phyloP scores from a whole-genome alignment of 2,113 vertebrate species.

The Sorex araneus region DNA sequence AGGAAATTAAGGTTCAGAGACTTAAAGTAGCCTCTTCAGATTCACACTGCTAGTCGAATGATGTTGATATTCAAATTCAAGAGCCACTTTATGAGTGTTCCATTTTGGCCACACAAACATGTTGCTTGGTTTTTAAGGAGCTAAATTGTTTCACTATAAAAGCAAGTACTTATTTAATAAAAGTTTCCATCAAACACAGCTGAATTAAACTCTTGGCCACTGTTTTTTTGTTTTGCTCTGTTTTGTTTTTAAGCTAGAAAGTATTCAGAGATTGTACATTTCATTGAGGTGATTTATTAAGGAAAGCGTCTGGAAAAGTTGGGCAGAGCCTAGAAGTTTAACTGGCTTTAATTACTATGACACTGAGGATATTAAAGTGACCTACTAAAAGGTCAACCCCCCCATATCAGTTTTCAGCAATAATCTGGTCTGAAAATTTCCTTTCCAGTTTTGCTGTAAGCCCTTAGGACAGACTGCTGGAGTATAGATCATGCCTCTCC shows the following conservation, averaged over 20 bases:
- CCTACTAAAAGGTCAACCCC: conserved; percentile 38
- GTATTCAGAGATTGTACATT: neutral
- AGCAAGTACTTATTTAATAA: conserved; percentile 38
- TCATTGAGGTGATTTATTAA: neutral
- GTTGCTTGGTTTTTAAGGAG: neutral
- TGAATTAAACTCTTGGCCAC: neutral
- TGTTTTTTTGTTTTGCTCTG: no score
- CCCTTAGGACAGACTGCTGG: conserved; percentile 51
- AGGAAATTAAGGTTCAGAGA: neutral
- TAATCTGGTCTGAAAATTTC: conserved; percentile 13
- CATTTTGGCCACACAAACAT: neutral
- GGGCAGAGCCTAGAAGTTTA: neutral
- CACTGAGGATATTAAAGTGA: conserved; percentile 19
- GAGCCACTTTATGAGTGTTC: neutral
- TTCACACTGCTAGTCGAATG: neutral
- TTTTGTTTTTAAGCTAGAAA: no score
- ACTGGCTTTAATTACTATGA: conserved; percentile 24
- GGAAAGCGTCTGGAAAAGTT: neutral
- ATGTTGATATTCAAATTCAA: neutral
- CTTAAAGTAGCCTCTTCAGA: neutral
- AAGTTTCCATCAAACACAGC: neutral
- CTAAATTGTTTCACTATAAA: neutral
- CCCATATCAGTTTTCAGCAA: conserved; percentile 19
- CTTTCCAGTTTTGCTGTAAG: neutral
- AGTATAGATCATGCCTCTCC: neutral